Base-by-base conservation (phyloP, 2,113 vertebrate species). In the Archocentrus centrarchus region DNA sequence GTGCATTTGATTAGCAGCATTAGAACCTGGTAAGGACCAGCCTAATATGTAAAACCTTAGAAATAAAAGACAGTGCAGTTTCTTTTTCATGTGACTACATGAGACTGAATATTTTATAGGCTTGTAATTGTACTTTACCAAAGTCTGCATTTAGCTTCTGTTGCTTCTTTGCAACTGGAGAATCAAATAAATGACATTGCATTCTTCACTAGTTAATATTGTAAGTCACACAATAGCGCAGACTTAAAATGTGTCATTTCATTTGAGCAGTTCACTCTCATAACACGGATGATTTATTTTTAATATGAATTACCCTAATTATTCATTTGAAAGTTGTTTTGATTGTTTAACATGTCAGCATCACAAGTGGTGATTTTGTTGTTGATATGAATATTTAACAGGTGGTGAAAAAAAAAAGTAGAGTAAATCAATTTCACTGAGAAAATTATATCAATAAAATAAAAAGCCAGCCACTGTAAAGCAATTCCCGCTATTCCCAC, bases 401-500 rank as follows among this genome's bases (percentile, higher is more conserved):
- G 80, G 78, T 84, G 80, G 32, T 32, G 27, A 60, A 35, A 75
- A 88, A 58, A n/a, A 13, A 64, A 92, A 88, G 50, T n/a, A 57
- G n/a, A 79, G 76, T 66, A 44, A 88, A 85, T 83, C 77, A 66
- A 62, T 90, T 89, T 91, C 64, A 77, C 76, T 50, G 44, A 83
- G 53, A 70, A 20, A 79, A 81, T 77, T 81, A 79, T 64, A 84
- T 59, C 63, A 41, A n/a, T 58, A n/a, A 63, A 70, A 82, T 84
- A 68, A 82, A 82, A 80, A 90, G 55, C 82, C 81, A 86, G 47
- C 35, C 62, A 17, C 60, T 15, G 11, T 83, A 47, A 80, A 81
- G 70, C 64, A 53, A 24, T 79, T 13, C 30, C 22, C 63, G 27
- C 68, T 60, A 20, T 68, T 18, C 53, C 24, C 75, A 59, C 30